Evolutionary conservation across 2,113 vertebrate genomes (phyloP).

Genomic region (Megaleporinus macrocephalus): DNA sequence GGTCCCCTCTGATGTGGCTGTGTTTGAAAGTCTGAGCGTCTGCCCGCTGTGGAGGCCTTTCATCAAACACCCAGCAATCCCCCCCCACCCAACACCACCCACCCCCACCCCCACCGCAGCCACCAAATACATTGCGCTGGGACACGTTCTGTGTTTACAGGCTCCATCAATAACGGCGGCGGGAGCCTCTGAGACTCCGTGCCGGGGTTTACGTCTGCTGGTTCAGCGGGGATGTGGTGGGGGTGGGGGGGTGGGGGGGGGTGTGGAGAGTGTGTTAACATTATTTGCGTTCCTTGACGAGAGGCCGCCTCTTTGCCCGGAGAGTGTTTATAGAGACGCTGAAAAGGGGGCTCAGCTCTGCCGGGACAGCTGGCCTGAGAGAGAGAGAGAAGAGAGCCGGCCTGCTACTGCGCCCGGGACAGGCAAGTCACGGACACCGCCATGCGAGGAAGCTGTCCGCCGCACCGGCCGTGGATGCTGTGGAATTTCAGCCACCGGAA

Average conservation of each 20-base stretch:
- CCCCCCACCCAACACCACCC: too few species aligned
- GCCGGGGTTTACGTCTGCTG: background rate
- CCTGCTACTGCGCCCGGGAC: too few species aligned
- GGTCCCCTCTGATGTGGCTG: background rate
- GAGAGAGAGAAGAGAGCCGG: too few species aligned
- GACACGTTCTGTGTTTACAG: background rate
- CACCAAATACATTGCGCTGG: background rate
- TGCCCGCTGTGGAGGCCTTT: background rate
- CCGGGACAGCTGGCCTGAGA: constrained; percentile 50
- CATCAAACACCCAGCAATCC: too few species aligned
- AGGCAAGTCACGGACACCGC: constrained; percentile 19
- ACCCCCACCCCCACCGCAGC: too few species aligned
- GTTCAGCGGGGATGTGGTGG: too few species aligned
- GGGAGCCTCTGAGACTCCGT: background rate
- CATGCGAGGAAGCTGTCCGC: constrained; percentile 31
- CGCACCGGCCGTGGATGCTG: background rate
- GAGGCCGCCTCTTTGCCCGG: constrained; percentile 23
- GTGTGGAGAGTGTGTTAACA: constrained; percentile 26
- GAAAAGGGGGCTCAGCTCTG: constrained; percentile 19
- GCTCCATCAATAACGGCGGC: background rate
- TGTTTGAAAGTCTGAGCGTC: background rate
- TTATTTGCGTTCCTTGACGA: constrained; percentile 46
- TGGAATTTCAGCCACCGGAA: too few species aligned
- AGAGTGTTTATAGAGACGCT: constrained; percentile 42
- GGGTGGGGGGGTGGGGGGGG: background rate